phyloP scores from a whole-genome alignment of 2,113 vertebrate genomes.

The Chionomys nivalis region DNA sequence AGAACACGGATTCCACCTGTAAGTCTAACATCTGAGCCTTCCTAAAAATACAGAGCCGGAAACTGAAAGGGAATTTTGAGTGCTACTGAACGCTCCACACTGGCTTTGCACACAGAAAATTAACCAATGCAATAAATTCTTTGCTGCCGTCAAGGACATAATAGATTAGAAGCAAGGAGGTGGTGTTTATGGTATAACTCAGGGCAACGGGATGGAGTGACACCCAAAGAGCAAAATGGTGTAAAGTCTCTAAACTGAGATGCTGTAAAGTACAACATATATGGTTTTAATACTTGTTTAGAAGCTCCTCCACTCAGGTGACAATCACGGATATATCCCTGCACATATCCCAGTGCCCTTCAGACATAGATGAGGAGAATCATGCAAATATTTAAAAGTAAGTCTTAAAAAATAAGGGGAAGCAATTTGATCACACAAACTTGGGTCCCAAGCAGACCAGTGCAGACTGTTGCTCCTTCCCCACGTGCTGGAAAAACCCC shows the following conservation, averaged over 20 bases:
- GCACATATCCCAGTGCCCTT: neutral
- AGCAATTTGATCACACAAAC: neutral
- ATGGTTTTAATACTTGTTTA: constrained; percentile 7
- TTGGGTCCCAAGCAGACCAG: neutral
- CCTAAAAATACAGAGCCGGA: constrained; percentile 32
- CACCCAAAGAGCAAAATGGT: neutral
- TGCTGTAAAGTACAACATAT: neutral
- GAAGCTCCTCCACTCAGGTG: neutral
- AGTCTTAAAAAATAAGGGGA: neutral
- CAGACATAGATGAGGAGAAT: neutral
- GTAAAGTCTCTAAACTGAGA: neutral
- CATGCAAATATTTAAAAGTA: neutral
- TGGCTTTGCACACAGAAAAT: constrained; percentile 65
- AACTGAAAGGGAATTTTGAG: constrained; percentile 60
- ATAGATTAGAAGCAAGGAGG: constrained; percentile 52
- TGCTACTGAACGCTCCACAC: constrained; percentile 42
- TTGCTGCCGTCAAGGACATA: constrained; percentile 63
- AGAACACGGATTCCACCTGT: neutral
- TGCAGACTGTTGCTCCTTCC: neutral
- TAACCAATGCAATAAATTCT: constrained; percentile 61
- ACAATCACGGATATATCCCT: neutral
- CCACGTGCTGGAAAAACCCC: neutral
- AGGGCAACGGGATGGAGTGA: constrained; percentile 1
- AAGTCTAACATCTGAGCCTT: constrained; percentile 28
- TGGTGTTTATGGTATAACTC: constrained; percentile 60